Base-by-base conservation (phyloP, 2,888 invertebrate genomes). In the Eremobia ochroleuca region DNA sequence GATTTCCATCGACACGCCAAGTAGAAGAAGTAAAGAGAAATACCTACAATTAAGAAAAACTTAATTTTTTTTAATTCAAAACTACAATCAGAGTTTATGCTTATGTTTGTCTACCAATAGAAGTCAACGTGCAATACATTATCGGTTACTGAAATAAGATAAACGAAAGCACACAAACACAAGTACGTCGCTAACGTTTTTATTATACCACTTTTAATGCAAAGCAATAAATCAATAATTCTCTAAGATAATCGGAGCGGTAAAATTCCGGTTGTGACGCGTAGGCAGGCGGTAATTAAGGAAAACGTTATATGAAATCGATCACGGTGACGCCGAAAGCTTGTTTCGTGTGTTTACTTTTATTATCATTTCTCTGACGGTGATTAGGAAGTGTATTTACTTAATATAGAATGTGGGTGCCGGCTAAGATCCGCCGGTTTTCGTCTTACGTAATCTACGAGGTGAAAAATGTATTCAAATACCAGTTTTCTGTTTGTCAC, bases 261-360 rank as follows among this genome's bases (percentile, higher is more conserved):
- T 78, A 66, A 79, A 79, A 83, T 78, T 90, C 92, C 88, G 89
- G 92, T 90, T 88, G 76, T 71, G 67, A 67, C 79, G 91, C 91
- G 91, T 91, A 91, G 91, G 91, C 85, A 86, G 85, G 25, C 43
- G 37, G 85, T 90, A 90, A 89, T 89, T 89, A 89, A 89, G 79
- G 75, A 86, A 85, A 88, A 88, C 85, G 87, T 83, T 88, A 88
- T 88, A 77, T 68, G 89, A 85, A 88, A 88, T 89, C 87, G 89
- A 89, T 90, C 90, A 89, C 78, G 49, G 75, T 82, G 89, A 89
- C 88, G 83, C 74, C 70, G 79, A 77, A 52, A 79, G 71, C 76
- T 76, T 82, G 82, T 88, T 83, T 77, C 46, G 43, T 81, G 66
- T 83, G 83, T 85, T 85, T 86, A 85, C 85, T 85, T 85, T 88